Percentiles rank a stretch among this genome's conserved stretches.
Evolutionary conservation across 2,113 vertebrate species (phyloP).

Genomic region (Copsychus sechellarum): DNA sequence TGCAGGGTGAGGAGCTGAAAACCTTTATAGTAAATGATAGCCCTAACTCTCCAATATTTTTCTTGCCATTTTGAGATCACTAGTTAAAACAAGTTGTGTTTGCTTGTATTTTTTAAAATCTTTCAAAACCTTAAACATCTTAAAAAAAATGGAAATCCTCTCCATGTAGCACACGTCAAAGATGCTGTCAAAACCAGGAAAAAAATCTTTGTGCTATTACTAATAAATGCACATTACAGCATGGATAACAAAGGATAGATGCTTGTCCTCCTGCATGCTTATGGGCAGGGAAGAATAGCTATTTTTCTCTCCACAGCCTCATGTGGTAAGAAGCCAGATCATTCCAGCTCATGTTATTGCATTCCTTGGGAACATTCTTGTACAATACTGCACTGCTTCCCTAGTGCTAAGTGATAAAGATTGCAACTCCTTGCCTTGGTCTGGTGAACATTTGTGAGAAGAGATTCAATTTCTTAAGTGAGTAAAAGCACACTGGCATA

Average conservation of each 20-base stretch:
- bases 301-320: background rate
- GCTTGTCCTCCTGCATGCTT: rapidly evolving
- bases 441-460: background rate
- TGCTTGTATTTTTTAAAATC: background rate
- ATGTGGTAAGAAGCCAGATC: background rate
- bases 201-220: background rate
- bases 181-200: background rate
- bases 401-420: background rate
- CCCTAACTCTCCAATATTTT: background rate
- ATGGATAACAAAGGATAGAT: background rate
- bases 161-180: background rate
- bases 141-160: background rate
- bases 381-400: background rate
- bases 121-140: background rate
- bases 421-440: background rate
- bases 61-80: background rate
- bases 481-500: background rate
- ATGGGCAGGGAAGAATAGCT: background rate
- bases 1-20: background rate
- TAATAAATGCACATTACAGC: background rate
- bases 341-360: slow-evolving; percentile 14
- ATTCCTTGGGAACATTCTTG: slow-evolving; percentile 41
- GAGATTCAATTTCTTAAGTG: background rate
- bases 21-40: background rate
- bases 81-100: background rate